A percentile compares a stretch with the other conserved stretches of the same genome.
Conservation (phyloP, 2,888 invertebrate species). For the Agrenia bidenticulata region DNA sequence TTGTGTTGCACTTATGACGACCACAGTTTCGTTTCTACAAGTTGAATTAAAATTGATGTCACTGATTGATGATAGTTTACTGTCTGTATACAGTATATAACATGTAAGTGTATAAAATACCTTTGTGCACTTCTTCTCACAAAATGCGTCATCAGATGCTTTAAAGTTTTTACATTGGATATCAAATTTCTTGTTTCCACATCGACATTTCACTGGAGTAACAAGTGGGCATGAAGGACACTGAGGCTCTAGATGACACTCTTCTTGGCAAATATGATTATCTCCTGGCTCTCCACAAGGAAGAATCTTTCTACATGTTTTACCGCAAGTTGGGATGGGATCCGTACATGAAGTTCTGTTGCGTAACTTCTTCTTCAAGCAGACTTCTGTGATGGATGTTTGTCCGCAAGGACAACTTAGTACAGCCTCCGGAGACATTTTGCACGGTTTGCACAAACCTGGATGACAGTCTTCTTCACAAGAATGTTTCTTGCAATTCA, state of each 20-base stretch:
- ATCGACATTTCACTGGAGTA: conserved; percentile 77
- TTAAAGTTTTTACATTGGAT: conserved; percentile 73
- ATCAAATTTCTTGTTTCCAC: conserved; percentile 80
- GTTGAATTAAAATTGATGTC: too few relatives aligned
- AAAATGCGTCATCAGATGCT: conserved; percentile 72
- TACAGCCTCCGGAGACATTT: conserved; percentile 64
- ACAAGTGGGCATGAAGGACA: conserved; percentile 77
- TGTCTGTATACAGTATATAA: too few relatives aligned
- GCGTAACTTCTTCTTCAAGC: conserved; percentile 55
- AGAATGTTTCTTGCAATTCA: conserved; percentile 63
- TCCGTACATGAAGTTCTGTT: conserved; percentile 71
- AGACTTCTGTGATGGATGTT: conserved; percentile 59
- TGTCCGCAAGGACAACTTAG: conserved; percentile 77
- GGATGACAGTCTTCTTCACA: conserved; percentile 70
- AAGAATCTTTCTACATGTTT: conserved; percentile 64
- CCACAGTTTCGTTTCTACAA: conserved; percentile 75
- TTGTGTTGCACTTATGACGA: conserved; percentile 84
- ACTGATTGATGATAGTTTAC: too few relatives aligned
- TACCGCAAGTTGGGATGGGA: conserved; percentile 78
- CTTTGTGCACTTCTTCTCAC: conserved; percentile 88
- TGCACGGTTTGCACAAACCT: conserved; percentile 68
- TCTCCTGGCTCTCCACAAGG: conserved; percentile 68
- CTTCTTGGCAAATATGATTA: conserved; percentile 68
- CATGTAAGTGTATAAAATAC: conserved; percentile 56
- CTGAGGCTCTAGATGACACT: conserved; percentile 67